Evolutionary conservation across 2,888 invertebrate species (phyloP).

Genomic region (Pammene aurita): DNA sequence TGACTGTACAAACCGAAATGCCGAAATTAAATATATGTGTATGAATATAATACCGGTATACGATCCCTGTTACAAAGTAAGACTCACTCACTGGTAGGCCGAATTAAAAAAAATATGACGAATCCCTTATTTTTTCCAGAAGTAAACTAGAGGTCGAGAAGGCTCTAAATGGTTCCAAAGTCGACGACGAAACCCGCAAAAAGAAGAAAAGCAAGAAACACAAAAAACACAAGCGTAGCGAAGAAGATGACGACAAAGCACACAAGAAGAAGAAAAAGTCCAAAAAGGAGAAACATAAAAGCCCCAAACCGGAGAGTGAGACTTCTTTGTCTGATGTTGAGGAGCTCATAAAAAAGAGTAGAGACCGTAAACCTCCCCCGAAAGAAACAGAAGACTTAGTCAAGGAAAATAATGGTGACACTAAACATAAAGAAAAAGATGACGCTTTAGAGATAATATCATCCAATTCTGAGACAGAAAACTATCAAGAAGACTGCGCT

Average conservation of each 20-base stretch:
- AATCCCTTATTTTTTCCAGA: constrained; percentile 50
- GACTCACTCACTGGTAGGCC: too few species aligned
- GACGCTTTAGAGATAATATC: constrained; percentile 85
- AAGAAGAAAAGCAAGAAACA: constrained; percentile 84
- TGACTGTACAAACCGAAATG: too few species aligned
- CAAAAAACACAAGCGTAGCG: constrained; percentile 87
- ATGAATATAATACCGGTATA: too few species aligned
- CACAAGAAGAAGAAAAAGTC: constrained; percentile 82
- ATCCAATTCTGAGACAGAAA: constrained; percentile 86
- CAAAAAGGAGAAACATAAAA: constrained; percentile 84
- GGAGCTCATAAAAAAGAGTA: constrained; percentile 70
- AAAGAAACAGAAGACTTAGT: constrained; percentile 47
- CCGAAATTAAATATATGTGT: too few species aligned
- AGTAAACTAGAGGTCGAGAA: constrained; percentile 52
- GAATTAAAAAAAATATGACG: not conserved
- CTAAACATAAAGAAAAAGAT: constrained; percentile 50
- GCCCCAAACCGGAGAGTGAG: constrained; percentile 66
- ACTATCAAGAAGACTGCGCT: constrained; percentile 85
- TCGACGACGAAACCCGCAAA: constrained; percentile 70
- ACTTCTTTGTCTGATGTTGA: constrained; percentile 72
- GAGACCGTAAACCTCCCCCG: constrained; percentile 56
- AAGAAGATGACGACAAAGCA: constrained; percentile 77
- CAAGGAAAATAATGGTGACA: constrained; percentile 62
- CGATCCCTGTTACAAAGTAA: too few species aligned
- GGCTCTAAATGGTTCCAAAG: constrained; percentile 54